Evolutionary conservation across 1,140 invertebrate genomes (phyloP), one percentile per base, ranked within the genome.

Genomic region (Melitaea cinxia): DNA sequence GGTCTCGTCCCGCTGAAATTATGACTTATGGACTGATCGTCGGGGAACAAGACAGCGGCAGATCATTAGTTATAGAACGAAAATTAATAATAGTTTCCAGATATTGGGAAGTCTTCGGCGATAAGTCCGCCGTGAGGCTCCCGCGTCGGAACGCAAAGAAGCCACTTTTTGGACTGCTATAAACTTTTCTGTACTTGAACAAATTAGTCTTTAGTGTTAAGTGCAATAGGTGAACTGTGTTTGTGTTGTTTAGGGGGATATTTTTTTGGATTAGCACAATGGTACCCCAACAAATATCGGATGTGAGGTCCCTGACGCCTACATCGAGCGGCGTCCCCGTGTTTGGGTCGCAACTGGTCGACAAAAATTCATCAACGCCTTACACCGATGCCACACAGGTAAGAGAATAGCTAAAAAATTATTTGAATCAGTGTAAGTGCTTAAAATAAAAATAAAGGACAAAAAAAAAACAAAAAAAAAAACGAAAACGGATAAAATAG

Each of bases 361-460:
- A 96, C 91, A 95, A 97, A 91, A 96, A 96, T 89, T 98, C 97
- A 10, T 92, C 94, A 24, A 99, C 98, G 45, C 98, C 98, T 14
- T 99, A 99, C 91, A 97, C 97, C 65, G 98, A 99, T 93, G 97
- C 97, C 37, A 99, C 97, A 68, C 96, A 98, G 95, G 96, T 97
- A 94, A 94, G 93, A 90, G 15, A 45, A 28, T 17, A 45, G 5
- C 4, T 21, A 4, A 2, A 21, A 12, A 23, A 47, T 10, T 23
- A 47, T 47, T 39, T 39, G 21, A 47, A 19, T 2, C 42, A 23
- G 42, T 47, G 42, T 23, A 42, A 57, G 23, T 45, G 37, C 17
- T 26, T 9, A 24, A 57, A 55, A 42, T 17, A 42, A 42, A 42
- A 42, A 42, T 42, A 7, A 39, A 39, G 6, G 9, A 7, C 1